Evolutionary conservation across 2,113 vertebrate species (phyloP).

Genomic region (Sprattus sprattus): DNA sequence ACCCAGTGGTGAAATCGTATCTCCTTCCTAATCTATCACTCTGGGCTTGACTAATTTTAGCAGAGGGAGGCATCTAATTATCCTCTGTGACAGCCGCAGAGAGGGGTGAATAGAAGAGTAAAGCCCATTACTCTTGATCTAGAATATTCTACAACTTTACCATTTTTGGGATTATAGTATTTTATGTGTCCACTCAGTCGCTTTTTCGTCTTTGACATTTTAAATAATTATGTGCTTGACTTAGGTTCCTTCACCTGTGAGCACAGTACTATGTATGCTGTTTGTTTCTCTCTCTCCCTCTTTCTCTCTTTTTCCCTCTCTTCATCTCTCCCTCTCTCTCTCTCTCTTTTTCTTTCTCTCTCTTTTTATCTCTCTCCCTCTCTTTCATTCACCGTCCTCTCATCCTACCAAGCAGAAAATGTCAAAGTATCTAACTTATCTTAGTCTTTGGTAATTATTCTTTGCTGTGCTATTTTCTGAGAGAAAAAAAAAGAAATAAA

Average conservation of each 20-base stretch:
- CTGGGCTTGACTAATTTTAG: neutral
- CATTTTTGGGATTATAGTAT: neutral
- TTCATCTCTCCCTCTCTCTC: neutral
- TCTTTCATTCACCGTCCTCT: neutral
- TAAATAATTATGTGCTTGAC: neutral
- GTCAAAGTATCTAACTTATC: slow-evolving; percentile 49
- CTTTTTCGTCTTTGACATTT: neutral
- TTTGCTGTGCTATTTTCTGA: slow-evolving; percentile 43
- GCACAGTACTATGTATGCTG: neutral
- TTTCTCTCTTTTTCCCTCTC: neutral
- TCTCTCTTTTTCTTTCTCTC: neutral
- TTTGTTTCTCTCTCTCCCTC: neutral
- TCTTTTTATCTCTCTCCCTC: neutral
- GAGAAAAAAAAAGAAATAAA: neutral
- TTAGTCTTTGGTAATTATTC: slow-evolving; percentile 56
- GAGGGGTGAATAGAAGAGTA: neutral
- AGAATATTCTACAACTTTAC: neutral
- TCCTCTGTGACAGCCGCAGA: neutral
- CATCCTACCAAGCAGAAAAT: slow-evolving; percentile 34
- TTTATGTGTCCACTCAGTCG: neutral
- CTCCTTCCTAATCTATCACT: slow-evolving; percentile 10
- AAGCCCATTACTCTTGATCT: neutral
- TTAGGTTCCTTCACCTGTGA: neutral
- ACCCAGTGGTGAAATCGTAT: neutral
- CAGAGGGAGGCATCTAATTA: neutral